Evolutionary conservation across 2,113 vertebrate genomes (phyloP).

Genomic region (Amia ocellicauda): DNA sequence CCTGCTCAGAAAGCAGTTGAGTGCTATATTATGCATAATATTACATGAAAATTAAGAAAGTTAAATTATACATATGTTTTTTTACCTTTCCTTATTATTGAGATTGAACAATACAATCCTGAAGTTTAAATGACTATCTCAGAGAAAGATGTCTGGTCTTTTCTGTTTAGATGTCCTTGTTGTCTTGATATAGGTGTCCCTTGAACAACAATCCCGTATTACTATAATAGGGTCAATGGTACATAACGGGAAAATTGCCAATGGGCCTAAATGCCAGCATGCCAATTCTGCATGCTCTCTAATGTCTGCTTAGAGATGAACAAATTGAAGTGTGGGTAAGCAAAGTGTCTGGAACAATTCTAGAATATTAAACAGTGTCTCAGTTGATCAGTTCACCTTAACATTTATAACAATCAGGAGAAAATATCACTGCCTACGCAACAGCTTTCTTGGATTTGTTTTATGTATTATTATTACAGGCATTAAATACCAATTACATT

Average conservation of each 20-base stretch:
- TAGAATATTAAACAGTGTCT: background rate
- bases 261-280: background rate
- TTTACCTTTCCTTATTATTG: too few species aligned
- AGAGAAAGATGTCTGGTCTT: too few species aligned
- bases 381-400: background rate
- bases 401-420: background rate
- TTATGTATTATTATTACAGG: too few species aligned
- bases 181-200: background rate
- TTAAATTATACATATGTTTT: too few species aligned
- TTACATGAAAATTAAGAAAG: too few species aligned
- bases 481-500: too few species aligned
- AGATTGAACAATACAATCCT: too few species aligned
- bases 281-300: background rate
- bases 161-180: background rate
- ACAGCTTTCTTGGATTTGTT: too few species aligned
- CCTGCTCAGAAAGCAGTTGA: too few species aligned
- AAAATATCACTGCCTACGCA: too few species aligned
- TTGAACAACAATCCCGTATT: background rate
- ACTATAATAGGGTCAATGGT: background rate
- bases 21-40: too few species aligned
- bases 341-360: background rate
- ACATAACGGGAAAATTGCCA: background rate
- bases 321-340: background rate
- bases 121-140: too few species aligned
- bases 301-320: background rate